Conservation (phyloP, 2,888 invertebrate genomes). For the Philhelius pedissequus region DNA sequence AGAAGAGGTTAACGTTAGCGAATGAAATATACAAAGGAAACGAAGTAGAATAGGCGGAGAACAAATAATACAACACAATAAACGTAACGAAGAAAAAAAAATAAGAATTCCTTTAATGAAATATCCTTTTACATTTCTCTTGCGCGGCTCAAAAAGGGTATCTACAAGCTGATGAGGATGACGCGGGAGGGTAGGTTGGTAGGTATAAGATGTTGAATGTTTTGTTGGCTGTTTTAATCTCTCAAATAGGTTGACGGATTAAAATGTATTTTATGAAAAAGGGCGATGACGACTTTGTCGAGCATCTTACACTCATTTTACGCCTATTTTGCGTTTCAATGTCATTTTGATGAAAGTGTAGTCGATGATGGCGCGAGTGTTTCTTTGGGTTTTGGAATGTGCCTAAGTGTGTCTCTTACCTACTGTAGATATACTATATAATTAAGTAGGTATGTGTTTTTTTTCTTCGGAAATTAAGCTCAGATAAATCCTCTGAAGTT, state of each 20-base stretch:
- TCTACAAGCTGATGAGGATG: no score
- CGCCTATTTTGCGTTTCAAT: constrained; percentile 45
- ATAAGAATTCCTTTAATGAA: constrained; percentile 25
- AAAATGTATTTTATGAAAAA: constrained; percentile 11
- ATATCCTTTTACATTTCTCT: constrained; percentile 42
- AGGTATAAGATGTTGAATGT: not conserved
- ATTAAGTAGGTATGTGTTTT: constrained; percentile 35
- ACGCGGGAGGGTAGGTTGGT: not conserved
- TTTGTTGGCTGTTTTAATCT: constrained; percentile 56
- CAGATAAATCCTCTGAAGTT: not conserved
- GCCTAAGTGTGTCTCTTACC: constrained; percentile 32
- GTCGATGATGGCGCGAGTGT: not conserved
- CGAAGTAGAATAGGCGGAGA: constrained; percentile 13
- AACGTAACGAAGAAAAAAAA: not conserved
- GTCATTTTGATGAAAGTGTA: constrained; percentile 23
- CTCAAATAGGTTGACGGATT: constrained; percentile 47
- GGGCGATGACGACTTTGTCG: constrained; percentile 43
- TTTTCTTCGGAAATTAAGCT: not conserved
- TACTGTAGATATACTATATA: no score
- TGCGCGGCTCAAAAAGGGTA: not conserved
- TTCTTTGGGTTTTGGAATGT: constrained; percentile 17
- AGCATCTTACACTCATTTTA: constrained; percentile 32
- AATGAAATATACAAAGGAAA: constrained; percentile 15
- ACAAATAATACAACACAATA: not conserved
- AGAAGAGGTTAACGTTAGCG: constrained; percentile 33